Conservation (phyloP, 2,797 vertebrate species). For the Salmo trutta region DNA sequence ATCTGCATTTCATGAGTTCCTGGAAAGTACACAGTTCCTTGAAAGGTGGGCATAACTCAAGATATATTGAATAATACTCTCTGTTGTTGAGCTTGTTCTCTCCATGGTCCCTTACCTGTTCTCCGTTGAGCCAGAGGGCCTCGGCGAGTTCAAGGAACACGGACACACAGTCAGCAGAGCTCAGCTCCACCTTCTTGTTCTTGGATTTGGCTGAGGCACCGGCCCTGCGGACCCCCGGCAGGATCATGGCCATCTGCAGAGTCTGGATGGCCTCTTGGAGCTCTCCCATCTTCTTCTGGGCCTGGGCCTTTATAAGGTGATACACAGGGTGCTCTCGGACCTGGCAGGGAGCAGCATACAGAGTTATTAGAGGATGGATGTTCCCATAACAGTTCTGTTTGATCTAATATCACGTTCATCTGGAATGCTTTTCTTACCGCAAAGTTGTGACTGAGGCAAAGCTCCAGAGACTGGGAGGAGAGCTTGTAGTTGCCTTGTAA, state of each 20-base stretch:
- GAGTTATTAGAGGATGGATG: too few relatives aligned
- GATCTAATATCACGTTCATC: neutral
- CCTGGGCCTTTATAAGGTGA: constrained; percentile 94
- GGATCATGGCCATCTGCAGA: constrained; percentile 84
- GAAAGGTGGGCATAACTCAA: neutral
- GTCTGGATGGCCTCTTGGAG: constrained; percentile 86
- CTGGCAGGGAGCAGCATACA: constrained; percentile 60
- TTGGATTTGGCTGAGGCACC: constrained; percentile 79
- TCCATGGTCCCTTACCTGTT: constrained; percentile 3
- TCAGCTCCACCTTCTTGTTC: constrained; percentile 80
- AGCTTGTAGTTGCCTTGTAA: constrained; percentile 85
- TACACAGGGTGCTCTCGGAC: constrained; percentile 91
- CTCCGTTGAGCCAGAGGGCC: constrained; percentile 87
- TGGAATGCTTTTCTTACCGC: constrained; percentile 76
- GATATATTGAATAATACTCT: neutral
- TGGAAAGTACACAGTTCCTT: too few relatives aligned
- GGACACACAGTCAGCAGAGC: constrained; percentile 84
- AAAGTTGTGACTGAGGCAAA: constrained; percentile 95
- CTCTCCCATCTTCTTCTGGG: constrained; percentile 89
- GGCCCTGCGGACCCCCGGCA: constrained; percentile 85
- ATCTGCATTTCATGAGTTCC: constrained; percentile 2
- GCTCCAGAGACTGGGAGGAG: constrained; percentile 91
- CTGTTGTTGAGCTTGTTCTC: constrained; percentile 70
- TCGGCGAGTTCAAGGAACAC: constrained; percentile 92
- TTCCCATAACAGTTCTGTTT: neutral